Base-by-base conservation (phyloP, 2,113 vertebrate genomes). In the Hydropotes inermis region DNA sequence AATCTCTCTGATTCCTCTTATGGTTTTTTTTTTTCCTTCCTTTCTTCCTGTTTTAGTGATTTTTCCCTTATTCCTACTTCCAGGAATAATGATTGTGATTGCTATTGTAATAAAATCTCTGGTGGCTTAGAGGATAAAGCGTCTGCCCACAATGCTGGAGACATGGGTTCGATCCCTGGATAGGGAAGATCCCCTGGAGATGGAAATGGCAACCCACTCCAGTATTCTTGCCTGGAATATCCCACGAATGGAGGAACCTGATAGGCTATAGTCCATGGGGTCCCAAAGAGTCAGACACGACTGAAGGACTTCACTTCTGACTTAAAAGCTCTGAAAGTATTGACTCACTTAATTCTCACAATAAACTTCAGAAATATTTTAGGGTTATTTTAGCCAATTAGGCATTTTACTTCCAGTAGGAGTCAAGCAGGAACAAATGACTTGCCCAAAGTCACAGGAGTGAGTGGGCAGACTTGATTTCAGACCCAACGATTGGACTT, bases 231-330 rank as follows among this genome's bases (percentile, higher is more conserved):
- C 47, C 47, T 50, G 47, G 47, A 50, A 50, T 14, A 50, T 50
- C 47, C 47, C 47, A 50, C 3, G 12, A 50, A 50, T 1, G 47
- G 47, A 50, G 47, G 12, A 50, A 12, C 12, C 47, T 50, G 47
- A 1, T 50, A 50, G 47, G 47, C 47, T 50, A 3, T 13, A 50
- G 47, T 13, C 12, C 47, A 50, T 50, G 47, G 47, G 47, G 12
- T 50, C 12, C 12, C 11, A 50, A 50, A 4, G 47, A 4, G 3
- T 50, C 13, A 1, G 47, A 50, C 47, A 13, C 3, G 12, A 4
- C 12, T 50, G 47, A 50, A 50, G 12, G 47, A 50, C 11, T 50
- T 50, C 47, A 50, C 47, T 50, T 50, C 60, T 60, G 13, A 43
- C n/a, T 39, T 39, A 64, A 79, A 86, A 47, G 13, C 30, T 67